phyloP scores from a whole-genome alignment of 2,797 vertebrate species.

The Oreochromis grahami region DNA sequence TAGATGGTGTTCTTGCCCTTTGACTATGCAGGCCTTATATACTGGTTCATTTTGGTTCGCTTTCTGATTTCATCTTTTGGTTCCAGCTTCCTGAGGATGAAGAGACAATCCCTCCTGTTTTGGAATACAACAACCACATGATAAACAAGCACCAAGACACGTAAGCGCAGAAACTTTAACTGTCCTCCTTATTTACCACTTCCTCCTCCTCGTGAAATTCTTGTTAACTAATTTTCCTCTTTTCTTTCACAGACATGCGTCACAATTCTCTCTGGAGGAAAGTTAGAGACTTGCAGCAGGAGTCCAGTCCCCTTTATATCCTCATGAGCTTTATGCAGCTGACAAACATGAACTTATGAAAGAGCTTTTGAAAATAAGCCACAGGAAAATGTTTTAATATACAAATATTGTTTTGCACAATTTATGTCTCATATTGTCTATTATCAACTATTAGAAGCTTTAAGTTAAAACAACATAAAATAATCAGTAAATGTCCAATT shows the following conservation, averaged over 20 bases:
- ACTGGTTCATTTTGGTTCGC: not conserved
- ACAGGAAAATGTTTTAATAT: not conserved
- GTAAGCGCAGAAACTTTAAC: constrained; percentile 31
- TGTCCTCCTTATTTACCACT: not conserved
- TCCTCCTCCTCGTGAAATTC: not conserved
- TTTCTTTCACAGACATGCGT: constrained; percentile 63
- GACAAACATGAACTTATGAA: not conserved
- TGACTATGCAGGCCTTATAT: not conserved
- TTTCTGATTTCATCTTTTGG: not conserved
- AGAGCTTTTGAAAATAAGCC: not conserved
- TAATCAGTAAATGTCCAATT: not conserved
- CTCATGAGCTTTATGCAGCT: not conserved
- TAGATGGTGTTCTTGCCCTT: constrained; percentile 12
- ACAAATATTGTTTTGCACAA: not conserved
- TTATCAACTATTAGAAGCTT: not conserved
- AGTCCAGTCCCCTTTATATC: not conserved
- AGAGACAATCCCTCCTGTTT: constrained; percentile 72
- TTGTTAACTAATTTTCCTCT: not conserved
- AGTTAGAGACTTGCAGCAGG: constrained; percentile 30
- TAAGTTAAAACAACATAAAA: not conserved
- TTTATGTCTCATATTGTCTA: not conserved
- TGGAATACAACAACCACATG: constrained; percentile 78
- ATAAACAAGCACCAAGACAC: constrained; percentile 63
- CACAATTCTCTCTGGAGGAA: constrained; percentile 72
- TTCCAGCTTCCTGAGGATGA: constrained; percentile 85